phyloP scores from a whole-genome alignment of 1,140 invertebrate species.

The Aphelinus certus region DNA sequence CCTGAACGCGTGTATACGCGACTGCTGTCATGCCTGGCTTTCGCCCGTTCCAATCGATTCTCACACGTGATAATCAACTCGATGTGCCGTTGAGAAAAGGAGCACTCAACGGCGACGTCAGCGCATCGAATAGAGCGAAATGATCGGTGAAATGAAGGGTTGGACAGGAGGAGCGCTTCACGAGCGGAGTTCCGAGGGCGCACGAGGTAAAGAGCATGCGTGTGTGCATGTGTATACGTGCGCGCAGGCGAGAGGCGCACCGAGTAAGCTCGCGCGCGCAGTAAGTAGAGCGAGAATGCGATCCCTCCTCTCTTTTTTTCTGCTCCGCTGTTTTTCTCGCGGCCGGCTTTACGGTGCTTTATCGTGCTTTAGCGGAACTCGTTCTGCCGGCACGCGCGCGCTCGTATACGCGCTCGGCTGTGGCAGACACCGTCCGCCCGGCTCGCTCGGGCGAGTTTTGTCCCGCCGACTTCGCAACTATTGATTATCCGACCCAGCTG shows the following conservation, averaged over 20 bases:
- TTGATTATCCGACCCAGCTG: constrained; percentile 7
- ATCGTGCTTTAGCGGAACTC: constrained; percentile 1
- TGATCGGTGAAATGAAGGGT: no score
- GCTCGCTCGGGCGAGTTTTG: no score
- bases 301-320: neutral
- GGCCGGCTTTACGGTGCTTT: neutral
- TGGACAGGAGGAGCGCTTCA: no score
- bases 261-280: no score
- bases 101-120: neutral
- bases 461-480: neutral
- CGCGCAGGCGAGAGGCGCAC: no score
- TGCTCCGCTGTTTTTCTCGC: neutral
- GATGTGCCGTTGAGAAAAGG: neutral
- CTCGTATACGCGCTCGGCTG: neutral
- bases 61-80: neutral
- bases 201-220: no score
- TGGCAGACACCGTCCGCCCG: no score
- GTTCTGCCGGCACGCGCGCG: neutral
- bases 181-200: no score
- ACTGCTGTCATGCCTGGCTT: no score
- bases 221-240: no score
- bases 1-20: no score
- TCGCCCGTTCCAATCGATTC: neutral
- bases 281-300: constrained; percentile 21
- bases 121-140: neutral